Percentiles rank a stretch among this genome's conserved stretches.
Conservation (phyloP, 2,888 invertebrate species). For the Sepioteuthis lessoniana region DNA sequence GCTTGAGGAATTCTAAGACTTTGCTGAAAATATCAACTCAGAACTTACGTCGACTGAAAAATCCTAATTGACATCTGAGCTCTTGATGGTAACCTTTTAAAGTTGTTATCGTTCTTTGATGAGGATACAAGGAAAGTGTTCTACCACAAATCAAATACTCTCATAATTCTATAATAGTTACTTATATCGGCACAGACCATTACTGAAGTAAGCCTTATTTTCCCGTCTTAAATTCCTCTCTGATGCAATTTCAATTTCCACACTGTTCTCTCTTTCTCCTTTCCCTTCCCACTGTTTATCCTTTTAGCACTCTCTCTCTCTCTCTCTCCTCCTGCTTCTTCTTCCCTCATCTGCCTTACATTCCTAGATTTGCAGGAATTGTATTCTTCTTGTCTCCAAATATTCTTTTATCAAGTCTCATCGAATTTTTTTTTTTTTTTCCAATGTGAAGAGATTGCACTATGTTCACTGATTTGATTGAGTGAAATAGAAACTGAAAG, state of each 20-base stretch:
- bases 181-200: not conserved
- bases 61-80: no score
- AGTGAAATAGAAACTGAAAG: no score
- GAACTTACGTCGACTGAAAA: no score
- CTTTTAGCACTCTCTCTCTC: not conserved
- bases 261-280: not conserved
- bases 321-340: not conserved
- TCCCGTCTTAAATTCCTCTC: not conserved
- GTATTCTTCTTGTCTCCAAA: not conserved
- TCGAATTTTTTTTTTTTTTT: not conserved
- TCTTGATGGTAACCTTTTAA: no score
- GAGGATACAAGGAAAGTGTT: not conserved
- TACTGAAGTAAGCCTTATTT: not conserved
- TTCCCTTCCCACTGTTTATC: not conserved
- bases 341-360: not conserved
- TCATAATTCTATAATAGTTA: not conserved
- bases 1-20: no score
- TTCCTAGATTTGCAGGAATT: not conserved
- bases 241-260: not conserved
- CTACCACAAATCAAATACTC: not conserved
- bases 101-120: not conserved
- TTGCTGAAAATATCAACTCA: no score
- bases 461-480: no score
- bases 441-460: no score
- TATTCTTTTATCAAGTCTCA: not conserved